Evolutionary conservation across 1,140 invertebrate species (phyloP).

Genomic region (Melipona quadrifasciata): DNA sequence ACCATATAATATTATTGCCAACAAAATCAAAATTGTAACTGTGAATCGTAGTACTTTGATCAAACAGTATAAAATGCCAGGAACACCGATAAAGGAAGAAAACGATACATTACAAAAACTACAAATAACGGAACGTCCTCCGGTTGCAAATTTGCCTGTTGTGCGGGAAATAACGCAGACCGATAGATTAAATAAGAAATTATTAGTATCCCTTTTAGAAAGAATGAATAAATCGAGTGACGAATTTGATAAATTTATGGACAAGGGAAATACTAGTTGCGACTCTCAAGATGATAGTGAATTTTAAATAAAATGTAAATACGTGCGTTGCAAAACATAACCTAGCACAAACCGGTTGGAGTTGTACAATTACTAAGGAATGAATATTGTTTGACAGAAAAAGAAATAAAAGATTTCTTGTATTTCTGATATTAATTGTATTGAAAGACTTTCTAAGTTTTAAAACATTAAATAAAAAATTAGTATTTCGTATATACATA

Average conservation of each 20-base stretch:
- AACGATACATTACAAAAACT: constrained; percentile 60
- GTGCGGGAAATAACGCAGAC: constrained; percentile 84
- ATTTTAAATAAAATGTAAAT: constrained; percentile 59
- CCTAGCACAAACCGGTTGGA: background rate
- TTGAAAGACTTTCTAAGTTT: background rate
- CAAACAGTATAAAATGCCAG: constrained; percentile 69
- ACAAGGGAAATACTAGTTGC: constrained; percentile 57
- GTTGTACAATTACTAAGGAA: constrained; percentile 4
- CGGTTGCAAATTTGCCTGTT: constrained; percentile 50
- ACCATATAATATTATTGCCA: background rate
- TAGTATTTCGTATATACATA: background rate
- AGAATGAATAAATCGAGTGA: constrained; percentile 81
- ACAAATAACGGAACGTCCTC: constrained; percentile 62
- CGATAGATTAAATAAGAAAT: constrained; percentile 85
- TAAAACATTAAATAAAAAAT: background rate
- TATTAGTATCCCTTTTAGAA: constrained; percentile 84
- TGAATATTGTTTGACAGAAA: background rate
- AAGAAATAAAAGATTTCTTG: background rate
- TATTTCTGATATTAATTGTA: background rate
- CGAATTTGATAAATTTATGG: constrained; percentile 71
- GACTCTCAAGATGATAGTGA: constrained; percentile 66
- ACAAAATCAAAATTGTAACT: background rate
- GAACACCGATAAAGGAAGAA: constrained; percentile 71
- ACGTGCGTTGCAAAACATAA: constrained; percentile 13
- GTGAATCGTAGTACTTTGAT: background rate